Evolutionary conservation across 2,797 vertebrate species (phyloP), one percentile per base, ranked within the genome.

Genomic region (Gouania willdenowi): DNA sequence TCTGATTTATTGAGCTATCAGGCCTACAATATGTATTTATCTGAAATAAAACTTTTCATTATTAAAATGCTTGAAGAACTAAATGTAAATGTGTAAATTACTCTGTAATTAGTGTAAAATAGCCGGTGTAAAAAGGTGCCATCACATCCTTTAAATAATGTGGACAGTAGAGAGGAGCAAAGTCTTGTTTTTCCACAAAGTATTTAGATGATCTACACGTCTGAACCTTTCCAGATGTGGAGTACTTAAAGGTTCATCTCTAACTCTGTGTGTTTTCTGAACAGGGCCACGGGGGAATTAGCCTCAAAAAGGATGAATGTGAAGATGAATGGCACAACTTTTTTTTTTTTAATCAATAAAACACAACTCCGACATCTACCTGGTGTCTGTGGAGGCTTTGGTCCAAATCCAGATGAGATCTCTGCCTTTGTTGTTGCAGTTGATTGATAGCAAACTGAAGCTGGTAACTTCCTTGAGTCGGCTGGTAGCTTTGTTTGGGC

Each of bases 401-500:
- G 52, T 94, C 89, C 68, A 91, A 78, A 35, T 91, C 74, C 33
- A 90, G 90, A 33, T 19, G 83, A 35, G 91, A 89, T 71, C 91
- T 89, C 41, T 85, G 81, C 49, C 90, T 91, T 59, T 96, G 94
- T 49, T 94, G 91, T 51, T 94, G 91, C 14, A 94, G 90, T 14
- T 94, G 90, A 66, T 92, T 92, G 59, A 92, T 88, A 33, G 92
- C 91, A 60, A 93, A 93, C 67, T 91, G 92, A 39, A 94, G 87
- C 45, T 93, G 93, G 85, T 89, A 90, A 49, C 85, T 91, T 37
- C 85, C 87, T 0, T 85, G 63, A 0, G 78, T 57, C 43, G 89
- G 66, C 36, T 85, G 81, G 36, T 77, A 66, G 40, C 13, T 80
- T 26, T 81, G 84, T 41, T 82, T 82, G n/a, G 85, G 81, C 1